Evolutionary conservation across 2,888 invertebrate species (phyloP), one percentile per base, ranked within the genome.

Genomic region (Drosophila fulvimacula): DNA sequence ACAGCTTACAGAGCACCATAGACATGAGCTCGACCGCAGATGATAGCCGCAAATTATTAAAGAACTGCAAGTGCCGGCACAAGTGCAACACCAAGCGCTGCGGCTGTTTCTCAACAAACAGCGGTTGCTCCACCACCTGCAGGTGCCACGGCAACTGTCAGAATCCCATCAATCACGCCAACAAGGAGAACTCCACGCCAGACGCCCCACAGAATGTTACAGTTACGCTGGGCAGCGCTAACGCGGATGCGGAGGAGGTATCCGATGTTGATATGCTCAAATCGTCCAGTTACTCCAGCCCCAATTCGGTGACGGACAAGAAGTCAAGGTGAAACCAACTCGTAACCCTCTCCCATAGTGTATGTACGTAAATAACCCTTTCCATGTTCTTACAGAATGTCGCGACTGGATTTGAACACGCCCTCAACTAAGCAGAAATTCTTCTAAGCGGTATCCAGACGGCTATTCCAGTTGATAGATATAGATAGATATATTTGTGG

Each of bases 51-150:
- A 73, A 59, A 10, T 34, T 30, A 6, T 49, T 52, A 0, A 60
- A 17, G 2, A 10, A 63, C 11, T 90, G 90, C 70, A 73, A 71
- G 21, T 90, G 90, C 48, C 84, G 86, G 67, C 73, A 52, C 13
- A 79, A 78, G 36, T 90, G 90, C 69, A 38, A 69, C 24, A 73
- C 76, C 6, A 85, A 86, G 41, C 90, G 90, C 52, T 90, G 90
- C 62, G 76, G 77, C 17, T 90, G 90, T 70, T 61, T 32, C 9
- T 6, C 46, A 0, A 7, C 4, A 1, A 44, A 9, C 34, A 44
- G 5, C 3, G 21, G 32, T 0, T 83, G 83, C 48, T 11, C 9
- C 41, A 15, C 4, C 0, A 15, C 7, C 13, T 82, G 82, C 41
- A 5, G 6, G 0, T 82, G 82, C 51, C 64, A 62, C 5, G 67